Evolutionary conservation across 2,113 vertebrate species (phyloP).

Genomic region (Chunga burmeisteri): DNA sequence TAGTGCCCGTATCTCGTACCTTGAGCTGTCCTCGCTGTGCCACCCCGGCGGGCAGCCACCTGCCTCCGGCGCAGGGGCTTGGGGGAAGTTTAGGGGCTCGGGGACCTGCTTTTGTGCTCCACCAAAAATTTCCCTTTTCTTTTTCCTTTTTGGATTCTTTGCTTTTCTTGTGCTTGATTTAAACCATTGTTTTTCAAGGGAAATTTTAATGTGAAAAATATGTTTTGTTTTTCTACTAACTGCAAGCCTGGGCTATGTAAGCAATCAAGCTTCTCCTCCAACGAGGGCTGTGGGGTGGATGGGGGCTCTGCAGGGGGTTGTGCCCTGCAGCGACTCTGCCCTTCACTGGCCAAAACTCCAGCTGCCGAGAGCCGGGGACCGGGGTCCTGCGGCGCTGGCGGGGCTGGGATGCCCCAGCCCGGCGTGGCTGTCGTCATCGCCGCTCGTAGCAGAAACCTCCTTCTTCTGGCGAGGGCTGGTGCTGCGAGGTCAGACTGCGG

Average conservation of each 20-base stretch:
- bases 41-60: not conserved
- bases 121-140: not conserved
- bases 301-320: fast-evolving
- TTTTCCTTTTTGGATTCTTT: not conserved
- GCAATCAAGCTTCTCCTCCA: not conserved
- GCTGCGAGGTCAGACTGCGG: not conserved
- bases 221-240: conserved; percentile 23
- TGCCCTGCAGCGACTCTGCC: not conserved
- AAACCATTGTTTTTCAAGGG: conserved; percentile 60
- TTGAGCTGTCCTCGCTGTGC: not conserved
- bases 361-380: not conserved
- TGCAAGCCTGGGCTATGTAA: not conserved
- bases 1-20: fast-evolving
- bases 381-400: fast-evolving
- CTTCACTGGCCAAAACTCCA: fast-evolving
- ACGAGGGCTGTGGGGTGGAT: not conserved
- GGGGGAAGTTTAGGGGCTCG: not conserved
- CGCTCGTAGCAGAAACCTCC: not conserved
- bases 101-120: not conserved
- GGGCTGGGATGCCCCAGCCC: not conserved
- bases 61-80: not conserved
- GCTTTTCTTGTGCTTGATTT: not conserved
- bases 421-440: fast-evolving
- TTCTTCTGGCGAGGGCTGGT: not conserved
- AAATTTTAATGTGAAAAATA: conserved; percentile 61